Percentiles rank a stretch among this genome's conserved stretches.
Evolutionary conservation across 2,888 invertebrate species (phyloP).

Genomic region (Aspidiotus rigidus): DNA sequence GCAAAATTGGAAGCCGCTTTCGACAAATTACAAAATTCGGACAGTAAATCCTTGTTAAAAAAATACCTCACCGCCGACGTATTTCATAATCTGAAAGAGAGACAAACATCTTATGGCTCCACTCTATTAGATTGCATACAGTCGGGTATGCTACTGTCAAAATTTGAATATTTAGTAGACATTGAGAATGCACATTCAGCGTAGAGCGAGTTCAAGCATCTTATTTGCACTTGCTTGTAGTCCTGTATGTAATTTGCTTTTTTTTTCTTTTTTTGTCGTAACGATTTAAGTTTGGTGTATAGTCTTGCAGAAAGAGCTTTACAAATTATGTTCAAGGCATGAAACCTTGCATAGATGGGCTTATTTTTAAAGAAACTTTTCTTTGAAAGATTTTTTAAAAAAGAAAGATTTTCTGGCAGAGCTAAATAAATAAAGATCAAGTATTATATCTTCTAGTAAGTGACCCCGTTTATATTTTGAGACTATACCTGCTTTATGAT

Average conservation of each 20-base stretch:
- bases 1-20: constrained; percentile 87
- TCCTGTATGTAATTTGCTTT: constrained; percentile 7
- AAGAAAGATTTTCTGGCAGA: no score
- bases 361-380: no score
- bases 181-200: neutral
- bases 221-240: neutral
- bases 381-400: no score
- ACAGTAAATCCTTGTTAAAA: constrained; percentile 93
- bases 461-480: no score
- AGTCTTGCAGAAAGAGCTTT: no score
- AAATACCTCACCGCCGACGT: constrained; percentile 86
- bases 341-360: no score
- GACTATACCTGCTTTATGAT: no score
- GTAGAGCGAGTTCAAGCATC: neutral
- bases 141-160: constrained; percentile 61
- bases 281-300: neutral
- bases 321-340: neutral
- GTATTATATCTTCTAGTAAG: no score
- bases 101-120: constrained; percentile 88
- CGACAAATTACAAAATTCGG: constrained; percentile 74
- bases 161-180: neutral
- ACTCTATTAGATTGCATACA: constrained; percentile 88
- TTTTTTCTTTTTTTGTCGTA: constrained; percentile 40
- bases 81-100: constrained; percentile 82
- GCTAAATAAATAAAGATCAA: no score